Conservation (phyloP, 2,797 vertebrate species). For the Poeciliopsis infans region DNA sequence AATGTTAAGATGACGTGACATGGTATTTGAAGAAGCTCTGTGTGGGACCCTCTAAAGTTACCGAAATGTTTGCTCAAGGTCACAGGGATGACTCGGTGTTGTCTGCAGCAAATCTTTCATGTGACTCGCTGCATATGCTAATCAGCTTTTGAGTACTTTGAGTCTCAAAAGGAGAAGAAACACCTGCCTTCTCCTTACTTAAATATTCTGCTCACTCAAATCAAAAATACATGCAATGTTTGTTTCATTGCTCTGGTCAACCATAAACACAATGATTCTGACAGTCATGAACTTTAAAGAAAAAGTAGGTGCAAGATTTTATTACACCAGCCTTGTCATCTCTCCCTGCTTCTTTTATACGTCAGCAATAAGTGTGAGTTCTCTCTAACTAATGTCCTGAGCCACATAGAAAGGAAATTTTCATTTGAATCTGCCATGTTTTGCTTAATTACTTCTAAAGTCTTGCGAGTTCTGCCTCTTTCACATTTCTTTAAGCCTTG, state of each 20-base stretch:
- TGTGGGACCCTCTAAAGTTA: conserved; percentile 35
- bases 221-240: not conserved
- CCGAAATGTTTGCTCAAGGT: conserved; percentile 28
- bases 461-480: conserved; percentile 1
- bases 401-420: not conserved
- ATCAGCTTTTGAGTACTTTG: not conserved
- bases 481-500: conserved; percentile 14
- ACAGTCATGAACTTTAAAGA: not conserved
- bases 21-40: conserved; percentile 51
- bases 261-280: not conserved
- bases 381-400: not conserved
- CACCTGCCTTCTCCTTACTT: not conserved
- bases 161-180: not conserved
- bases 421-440: not conserved
- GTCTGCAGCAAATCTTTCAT: not conserved
- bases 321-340: not conserved
- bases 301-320: not conserved
- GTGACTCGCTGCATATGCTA: too few species aligned
- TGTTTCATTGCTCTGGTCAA: not conserved
- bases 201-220: not conserved
- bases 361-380: not conserved
- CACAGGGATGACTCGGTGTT: conserved; percentile 22
- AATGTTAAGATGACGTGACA: conserved; percentile 43
- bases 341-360: not conserved
- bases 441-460: conserved; percentile 14